Base-by-base conservation (phyloP, 2,113 vertebrate genomes). In the Chamaea fasciata region DNA sequence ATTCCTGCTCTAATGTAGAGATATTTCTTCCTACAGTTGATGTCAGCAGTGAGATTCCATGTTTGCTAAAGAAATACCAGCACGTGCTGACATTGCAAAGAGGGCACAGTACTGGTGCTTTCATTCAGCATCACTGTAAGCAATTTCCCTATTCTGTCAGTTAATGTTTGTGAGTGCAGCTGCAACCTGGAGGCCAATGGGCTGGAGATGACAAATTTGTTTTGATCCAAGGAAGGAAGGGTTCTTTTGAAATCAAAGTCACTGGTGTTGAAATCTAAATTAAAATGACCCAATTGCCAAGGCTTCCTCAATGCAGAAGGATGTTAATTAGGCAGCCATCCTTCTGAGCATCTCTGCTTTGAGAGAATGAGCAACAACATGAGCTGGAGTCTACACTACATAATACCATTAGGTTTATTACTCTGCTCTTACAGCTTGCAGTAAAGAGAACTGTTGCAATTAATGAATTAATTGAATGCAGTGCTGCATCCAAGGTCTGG, bases 381-480 rank as follows among this genome's bases (percentile, higher is more conserved):
- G 53, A 89, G 44, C 57, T 81, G 37, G 39, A 88, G 28, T 75
- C 68, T 74, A 37, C 49, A 62, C 39, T 53, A 46, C 31, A 31
- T 89, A 87, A 94, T 69, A 30, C 62, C 69, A 76, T 94, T 89
- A 90, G 30, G 73, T 89, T 94, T 88, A 87, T 92, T 95, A 31
- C 80, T 90, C 21, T 15, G 26, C 4, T 71, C 90, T 84, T 81
- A 88, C 41, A 87, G 56, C 60, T 78, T 19, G 1, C 83, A 82
- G 44, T 71, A 81, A 94, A 90, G 35, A 64, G 30, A n/a, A 56
- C 19, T 73, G 64, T 44, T 84, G 73, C 83, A 71, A 30, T 90
- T 92, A 94, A 74, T 84, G 49, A 93, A 91, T 67, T 15, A 94
- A 93, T 47, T 52, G 27, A 68, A 73, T 89, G 64, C 15, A 78